Base-by-base conservation (phyloP, 2,797 vertebrate species). In the Crocodylus rhombifer region DNA sequence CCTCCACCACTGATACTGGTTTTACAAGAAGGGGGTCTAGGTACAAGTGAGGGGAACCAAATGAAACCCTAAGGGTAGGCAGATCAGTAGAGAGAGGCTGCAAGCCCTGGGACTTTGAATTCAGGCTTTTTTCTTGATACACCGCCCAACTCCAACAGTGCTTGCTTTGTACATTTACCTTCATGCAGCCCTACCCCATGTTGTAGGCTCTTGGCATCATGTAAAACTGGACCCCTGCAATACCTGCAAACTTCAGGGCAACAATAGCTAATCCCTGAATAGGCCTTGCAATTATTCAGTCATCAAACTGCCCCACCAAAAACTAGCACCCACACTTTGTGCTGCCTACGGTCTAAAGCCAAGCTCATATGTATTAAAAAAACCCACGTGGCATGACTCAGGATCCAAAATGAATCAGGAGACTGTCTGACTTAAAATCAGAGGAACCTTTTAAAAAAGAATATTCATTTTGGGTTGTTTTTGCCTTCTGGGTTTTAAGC, bases 81-180 rank as follows among this genome's bases (percentile, higher is more conserved):
- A 26, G 69, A 25, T 42, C 79, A 57, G 77, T 51, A 36, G 26
- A 62, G 67, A 74, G 67, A 14, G 21, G 33, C 16, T 42, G 67
- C 4, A 14, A 26, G 36, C 15, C 4, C 15, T 5, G 28, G 57
- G 21, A 21, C 33, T 33, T 71, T 42, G 33, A 28, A 10, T 33
- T 20, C 55, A 14, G 2, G 0, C 26, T 69, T n/a, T 18, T 14
- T 57, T 60, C 36, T 63, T 57, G 77, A 62, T 33, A 25, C 13
- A 30, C 57, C 8, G 13, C 12, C 36, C 64, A 20, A 42, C 42
- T 42, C 42, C 42, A 7, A 42, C 42, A 8, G 42, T 42, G 33
- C 20, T 15, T 11, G 26, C 51, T 9, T 5, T 1, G 77, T 11
- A 7, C 3, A 0, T 62, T 62, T 23, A 7, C n/a, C 6, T 80